Percentiles rank a stretch among this genome's conserved stretches.
These are phyloP conservation scores for Falco punctatus DNA, from an alignment of 2,113 vertebrate species.

Conservation along the genomic window DNA sequence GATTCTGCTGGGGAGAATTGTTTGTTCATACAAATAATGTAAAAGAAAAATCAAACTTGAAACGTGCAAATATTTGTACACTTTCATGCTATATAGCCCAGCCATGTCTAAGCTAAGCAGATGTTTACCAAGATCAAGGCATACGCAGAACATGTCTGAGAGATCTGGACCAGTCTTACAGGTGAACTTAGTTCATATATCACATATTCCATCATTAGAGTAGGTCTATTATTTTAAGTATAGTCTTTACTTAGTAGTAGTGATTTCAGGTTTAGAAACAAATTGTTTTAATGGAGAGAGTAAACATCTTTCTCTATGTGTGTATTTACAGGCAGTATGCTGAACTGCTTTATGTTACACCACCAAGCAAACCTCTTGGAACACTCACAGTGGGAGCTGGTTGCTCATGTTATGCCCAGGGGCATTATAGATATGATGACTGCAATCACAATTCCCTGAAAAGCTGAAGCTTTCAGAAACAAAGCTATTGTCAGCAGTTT, in stretches of 20 bases:
- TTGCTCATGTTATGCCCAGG: background rate
- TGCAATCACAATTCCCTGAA: background rate
- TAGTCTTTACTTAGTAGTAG: background rate
- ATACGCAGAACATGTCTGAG: rapidly evolving
- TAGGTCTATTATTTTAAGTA: background rate
- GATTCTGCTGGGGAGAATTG: background rate
- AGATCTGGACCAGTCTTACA: background rate
- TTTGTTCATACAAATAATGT: background rate
- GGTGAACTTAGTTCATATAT: background rate
- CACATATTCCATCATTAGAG: background rate
- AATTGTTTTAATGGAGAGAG: background rate
- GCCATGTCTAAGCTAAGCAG: rapidly evolving
- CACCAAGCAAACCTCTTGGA: background rate
- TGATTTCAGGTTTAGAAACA: background rate
- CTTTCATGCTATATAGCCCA: background rate
- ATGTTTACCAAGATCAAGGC: background rate
- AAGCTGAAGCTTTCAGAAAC: background rate
- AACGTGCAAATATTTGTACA: background rate
- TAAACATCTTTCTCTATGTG: background rate
- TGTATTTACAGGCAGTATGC: background rate
- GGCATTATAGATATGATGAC: background rate
- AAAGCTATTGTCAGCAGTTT: background rate
- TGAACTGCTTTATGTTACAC: background rate
- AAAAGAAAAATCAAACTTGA: background rate
- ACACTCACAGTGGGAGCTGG: background rate